Evolutionary conservation across 2,113 vertebrate genomes (phyloP).

Genomic region (Perognathus longimembris): DNA sequence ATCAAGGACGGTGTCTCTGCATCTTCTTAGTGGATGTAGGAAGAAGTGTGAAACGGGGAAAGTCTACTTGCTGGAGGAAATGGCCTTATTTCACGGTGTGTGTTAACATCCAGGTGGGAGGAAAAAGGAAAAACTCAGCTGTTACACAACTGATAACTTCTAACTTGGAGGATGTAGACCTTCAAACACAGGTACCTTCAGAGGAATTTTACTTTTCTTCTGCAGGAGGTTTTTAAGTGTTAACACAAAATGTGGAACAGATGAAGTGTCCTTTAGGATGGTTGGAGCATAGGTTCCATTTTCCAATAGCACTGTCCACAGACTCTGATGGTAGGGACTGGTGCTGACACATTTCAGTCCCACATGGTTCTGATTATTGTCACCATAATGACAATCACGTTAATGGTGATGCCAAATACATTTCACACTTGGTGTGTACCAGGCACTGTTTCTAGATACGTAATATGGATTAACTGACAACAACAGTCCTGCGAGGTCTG

Average conservation of each 20-base stretch:
- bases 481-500: not conserved
- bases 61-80: slow-evolving; percentile 16
- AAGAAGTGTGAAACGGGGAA: not conserved
- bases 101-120: not conserved
- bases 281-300: not conserved
- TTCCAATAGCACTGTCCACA: not conserved
- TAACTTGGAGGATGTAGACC: not conserved
- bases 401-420: not conserved
- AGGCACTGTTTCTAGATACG: not conserved
- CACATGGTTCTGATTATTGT: not conserved
- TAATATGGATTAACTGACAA: not conserved
- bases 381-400: not conserved
- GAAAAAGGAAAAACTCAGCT: not conserved
- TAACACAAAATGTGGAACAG: not conserved
- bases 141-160: not conserved
- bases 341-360: not conserved
- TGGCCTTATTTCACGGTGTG: not conserved
- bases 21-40: not conserved
- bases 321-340: not conserved
- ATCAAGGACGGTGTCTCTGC: not conserved
- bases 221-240: not conserved
- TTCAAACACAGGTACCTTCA: not conserved
- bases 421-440: not conserved
- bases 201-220: slow-evolving; percentile 26
- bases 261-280: not conserved